These are phyloP conservation scores for Lumbricus terrestris DNA, from an alignment of 2,888 invertebrate genomes.

Conservation along the genomic window DNA sequence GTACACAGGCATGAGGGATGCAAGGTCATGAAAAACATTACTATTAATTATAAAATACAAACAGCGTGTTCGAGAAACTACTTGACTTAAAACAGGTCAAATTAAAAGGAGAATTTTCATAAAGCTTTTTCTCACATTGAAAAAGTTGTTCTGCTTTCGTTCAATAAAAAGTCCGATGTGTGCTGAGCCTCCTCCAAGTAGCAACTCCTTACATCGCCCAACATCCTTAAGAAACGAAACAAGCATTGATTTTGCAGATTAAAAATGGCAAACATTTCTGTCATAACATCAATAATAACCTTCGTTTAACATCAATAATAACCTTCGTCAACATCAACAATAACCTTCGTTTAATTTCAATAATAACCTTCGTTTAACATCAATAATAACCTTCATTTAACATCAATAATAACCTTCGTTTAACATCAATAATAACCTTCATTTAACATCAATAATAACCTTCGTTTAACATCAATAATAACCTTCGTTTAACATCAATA, in stretches of 20 bases:
- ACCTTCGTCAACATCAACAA: too few species aligned
- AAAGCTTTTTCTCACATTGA: conserved; percentile 71
- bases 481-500: too few species aligned
- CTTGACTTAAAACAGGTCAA: neutral
- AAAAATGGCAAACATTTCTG: neutral
- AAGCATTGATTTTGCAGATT: neutral
- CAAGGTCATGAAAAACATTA: neutral
- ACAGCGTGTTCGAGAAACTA: neutral
- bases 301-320: too few species aligned
- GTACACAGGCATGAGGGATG: neutral
- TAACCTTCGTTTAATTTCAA: too few species aligned
- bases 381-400: too few species aligned
- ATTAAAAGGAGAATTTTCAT: too few species aligned
- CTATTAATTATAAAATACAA: neutral
- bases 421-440: too few species aligned
- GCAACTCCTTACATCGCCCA: neutral
- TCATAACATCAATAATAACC: too few species aligned
- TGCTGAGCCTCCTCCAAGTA: conserved; percentile 51
- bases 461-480: too few species aligned
- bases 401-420: too few species aligned
- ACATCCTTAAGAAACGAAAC: neutral
- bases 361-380: too few species aligned
- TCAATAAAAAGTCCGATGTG: conserved; percentile 84
- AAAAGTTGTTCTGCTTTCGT: conserved; percentile 80
- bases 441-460: too few species aligned